These are phyloP conservation scores for Tragopan temminckii DNA, from an alignment of 2,797 vertebrate genomes.

Conservation along the genomic window DNA sequence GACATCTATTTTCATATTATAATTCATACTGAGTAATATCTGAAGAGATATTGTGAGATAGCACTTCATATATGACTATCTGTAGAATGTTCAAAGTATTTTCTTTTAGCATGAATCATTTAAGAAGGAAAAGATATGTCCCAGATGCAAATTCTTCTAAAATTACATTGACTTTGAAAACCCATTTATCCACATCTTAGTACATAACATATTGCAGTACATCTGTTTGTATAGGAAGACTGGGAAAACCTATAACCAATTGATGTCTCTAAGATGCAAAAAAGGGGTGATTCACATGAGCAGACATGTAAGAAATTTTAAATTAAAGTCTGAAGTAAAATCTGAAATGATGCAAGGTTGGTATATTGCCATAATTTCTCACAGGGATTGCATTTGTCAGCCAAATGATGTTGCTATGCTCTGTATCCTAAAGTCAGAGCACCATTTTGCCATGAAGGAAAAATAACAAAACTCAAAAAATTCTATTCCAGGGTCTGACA, in stretches of 20 bases:
- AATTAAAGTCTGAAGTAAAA: slow-evolving; percentile 43
- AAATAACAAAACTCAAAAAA: slow-evolving; percentile 38
- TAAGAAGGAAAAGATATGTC: neutral
- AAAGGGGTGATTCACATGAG: slow-evolving; percentile 32
- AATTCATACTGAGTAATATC: neutral
- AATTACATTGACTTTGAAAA: slow-evolving; percentile 13
- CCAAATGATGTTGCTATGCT: neutral
- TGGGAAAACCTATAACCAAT: neutral
- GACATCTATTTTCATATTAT: slow-evolving; percentile 5
- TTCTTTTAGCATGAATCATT: slow-evolving; percentile 9
- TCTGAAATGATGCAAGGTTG: neutral
- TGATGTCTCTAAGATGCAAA: neutral
- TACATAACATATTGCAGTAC: neutral
- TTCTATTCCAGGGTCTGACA: slow-evolving; percentile 45
- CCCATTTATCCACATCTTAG: neutral
- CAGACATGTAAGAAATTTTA: slow-evolving; percentile 10
- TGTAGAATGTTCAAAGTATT: neutral
- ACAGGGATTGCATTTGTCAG: neutral
- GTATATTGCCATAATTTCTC: slow-evolving; percentile 11
- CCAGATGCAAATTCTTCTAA: neutral
- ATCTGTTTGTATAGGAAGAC: neutral
- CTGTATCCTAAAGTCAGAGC: slow-evolving; percentile 8
- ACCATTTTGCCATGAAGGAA: slow-evolving; percentile 15
- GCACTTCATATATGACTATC: neutral
- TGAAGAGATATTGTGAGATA: neutral